A percentile compares a stretch with the other conserved stretches of the same genome.
Conservation (phyloP, 2,888 invertebrate species). For the Tenthredo distinguenda region DNA sequence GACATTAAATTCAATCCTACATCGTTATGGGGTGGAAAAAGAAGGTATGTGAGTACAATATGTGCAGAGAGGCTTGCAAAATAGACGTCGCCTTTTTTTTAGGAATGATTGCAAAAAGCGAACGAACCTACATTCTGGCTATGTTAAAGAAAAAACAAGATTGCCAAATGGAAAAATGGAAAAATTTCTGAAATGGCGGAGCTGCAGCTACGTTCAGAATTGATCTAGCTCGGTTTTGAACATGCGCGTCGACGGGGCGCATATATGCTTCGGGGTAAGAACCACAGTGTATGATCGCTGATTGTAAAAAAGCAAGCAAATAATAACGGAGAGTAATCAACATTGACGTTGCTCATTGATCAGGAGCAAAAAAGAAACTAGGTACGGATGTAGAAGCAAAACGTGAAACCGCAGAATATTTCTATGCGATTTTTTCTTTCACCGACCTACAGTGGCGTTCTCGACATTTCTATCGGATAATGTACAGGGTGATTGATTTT, state of each 20-base stretch:
- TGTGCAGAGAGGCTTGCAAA: too few relatives aligned
- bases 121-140: too few relatives aligned
- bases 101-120: too few relatives aligned
- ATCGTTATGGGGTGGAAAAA: too few relatives aligned
- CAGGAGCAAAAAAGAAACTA: neutral
- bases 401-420: neutral
- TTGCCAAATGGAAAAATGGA: too few relatives aligned
- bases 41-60: too few relatives aligned
- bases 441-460: neutral
- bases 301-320: neutral
- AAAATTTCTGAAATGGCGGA: constrained; percentile 6
- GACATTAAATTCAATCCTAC: too few relatives aligned
- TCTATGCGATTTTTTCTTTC: neutral
- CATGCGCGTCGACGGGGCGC: constrained; percentile 4
- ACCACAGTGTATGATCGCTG: neutral
- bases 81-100: neutral
- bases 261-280: neutral
- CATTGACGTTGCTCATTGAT: neutral
- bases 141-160: neutral
- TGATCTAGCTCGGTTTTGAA: constrained; percentile 14
- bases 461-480: neutral
- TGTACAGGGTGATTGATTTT: neutral
- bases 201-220: neutral
- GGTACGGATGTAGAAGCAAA: neutral
- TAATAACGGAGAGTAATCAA: neutral